Conservation (phyloP, 2,888 invertebrate genomes). For the Eupithecia subfuscata region DNA sequence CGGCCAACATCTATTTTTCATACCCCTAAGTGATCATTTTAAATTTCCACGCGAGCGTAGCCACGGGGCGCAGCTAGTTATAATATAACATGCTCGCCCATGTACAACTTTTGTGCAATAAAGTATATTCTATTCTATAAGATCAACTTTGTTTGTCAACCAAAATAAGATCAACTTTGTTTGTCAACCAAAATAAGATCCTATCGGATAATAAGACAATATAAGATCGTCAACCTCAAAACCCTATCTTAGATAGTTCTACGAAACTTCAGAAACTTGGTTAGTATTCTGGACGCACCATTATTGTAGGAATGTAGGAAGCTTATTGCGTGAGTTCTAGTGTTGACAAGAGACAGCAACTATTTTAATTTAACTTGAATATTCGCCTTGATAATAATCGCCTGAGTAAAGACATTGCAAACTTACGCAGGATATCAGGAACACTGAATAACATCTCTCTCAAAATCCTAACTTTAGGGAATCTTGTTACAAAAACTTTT, state of each 20-base stretch:
- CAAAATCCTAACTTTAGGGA: constrained; percentile 87
- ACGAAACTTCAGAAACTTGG: background rate
- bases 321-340: constrained; percentile 6
- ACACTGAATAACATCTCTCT: constrained; percentile 88
- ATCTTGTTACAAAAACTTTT: constrained; percentile 84
- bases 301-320: background rate
- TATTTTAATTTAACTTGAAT: constrained; percentile 16
- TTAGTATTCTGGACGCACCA: background rate
- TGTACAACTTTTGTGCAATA: no score
- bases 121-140: no score
- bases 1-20: no score
- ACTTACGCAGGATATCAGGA: constrained; percentile 88
- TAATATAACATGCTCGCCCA: no score
- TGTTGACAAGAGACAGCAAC: constrained; percentile 33
- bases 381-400: constrained; percentile 1
- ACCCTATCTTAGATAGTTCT: background rate
- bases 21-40: no score
- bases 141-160: no score
- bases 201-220: background rate
- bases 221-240: background rate
- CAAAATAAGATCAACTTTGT: background rate
- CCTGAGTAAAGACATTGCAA: constrained; percentile 4
- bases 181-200: background rate
- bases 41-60: no score
- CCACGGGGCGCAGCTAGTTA: no score